Base-by-base conservation (phyloP, 2,888 invertebrate genomes). In the Dioctria rufipes region DNA sequence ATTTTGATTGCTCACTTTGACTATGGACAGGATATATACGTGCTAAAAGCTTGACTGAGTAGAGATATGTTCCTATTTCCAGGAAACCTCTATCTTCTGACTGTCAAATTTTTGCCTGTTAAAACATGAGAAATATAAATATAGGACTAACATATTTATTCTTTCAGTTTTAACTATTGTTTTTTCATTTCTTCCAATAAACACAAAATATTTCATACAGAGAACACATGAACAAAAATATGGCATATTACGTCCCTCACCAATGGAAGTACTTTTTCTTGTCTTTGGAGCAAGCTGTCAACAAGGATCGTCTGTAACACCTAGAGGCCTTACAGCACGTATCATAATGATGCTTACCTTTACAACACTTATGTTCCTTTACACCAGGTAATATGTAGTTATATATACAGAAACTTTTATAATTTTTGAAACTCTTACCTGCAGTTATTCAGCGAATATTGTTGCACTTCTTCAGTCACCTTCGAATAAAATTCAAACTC, bases 391-490 rank as follows among this genome's bases (percentile, higher is more conserved):
- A 65, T 8, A 46, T 1, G 0, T 6, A 2, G 0, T 1, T 25
- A 25, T 2, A 25, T 25, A 25, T 25, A 25, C 25, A 25, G 25
- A 25, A 25, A 25, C 25, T 25, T 25, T 1, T 9, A 3, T 5
- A 66, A 66, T n/a, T 13, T n/a, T 42, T 13, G 5, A 63, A 39
- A 63, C 3, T 43, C 39, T 51, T 25, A 25, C 25, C 25, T 25
- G 2, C 25, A 93, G 94, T 0, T 95, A 94, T 85, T 92, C 94
- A 0, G 94, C 94, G 0, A 94, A 94, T 84, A 94, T 95, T 67
- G 94, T 95, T 0, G 93, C 94, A 1, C 87, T 95, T 1, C 89
- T 95, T 0, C 94, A 94, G 85, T 93, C 94, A 0, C 93, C 94
- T 42, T 93, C 94, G 0, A 91, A 91, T 2, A 92, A 92, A 83